These are phyloP conservation scores for Origma solitaria DNA, from an alignment of 2,113 vertebrate species.

Conservation along the genomic window DNA sequence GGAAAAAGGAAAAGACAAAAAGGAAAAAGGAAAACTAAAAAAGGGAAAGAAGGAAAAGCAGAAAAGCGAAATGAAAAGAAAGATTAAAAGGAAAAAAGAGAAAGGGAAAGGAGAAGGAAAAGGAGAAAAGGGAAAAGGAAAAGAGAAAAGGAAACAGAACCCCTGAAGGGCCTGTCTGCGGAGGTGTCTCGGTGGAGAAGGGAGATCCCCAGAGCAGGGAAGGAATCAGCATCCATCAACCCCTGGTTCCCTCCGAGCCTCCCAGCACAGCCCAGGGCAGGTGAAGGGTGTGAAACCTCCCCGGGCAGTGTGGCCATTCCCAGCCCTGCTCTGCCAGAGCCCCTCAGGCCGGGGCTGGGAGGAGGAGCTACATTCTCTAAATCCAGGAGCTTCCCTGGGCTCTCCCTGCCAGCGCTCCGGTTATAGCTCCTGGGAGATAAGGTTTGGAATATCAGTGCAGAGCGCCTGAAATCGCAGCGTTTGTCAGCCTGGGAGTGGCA, in stretches of 20 bases:
- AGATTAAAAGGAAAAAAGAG: too few relatives aligned
- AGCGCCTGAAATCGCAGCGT: neutral
- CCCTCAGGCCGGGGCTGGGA: neutral
- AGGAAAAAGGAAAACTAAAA: too few relatives aligned
- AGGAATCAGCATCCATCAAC: neutral
- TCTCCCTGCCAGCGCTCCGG: neutral
- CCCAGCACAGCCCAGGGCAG: neutral
- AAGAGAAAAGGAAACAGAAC: neutral
- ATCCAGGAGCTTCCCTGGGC: neutral
- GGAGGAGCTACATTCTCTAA: neutral
- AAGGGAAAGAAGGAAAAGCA: too few relatives aligned
- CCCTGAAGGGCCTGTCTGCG: neutral
- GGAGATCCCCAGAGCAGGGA: neutral
- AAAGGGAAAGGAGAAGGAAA: too few relatives aligned
- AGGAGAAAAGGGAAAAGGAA: rapidly evolving
- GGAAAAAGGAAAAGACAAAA: rapidly evolving
- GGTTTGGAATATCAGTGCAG: rapidly evolving
- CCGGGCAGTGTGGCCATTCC: neutral
- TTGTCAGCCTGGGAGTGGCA: neutral
- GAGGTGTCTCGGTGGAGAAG: neutral
- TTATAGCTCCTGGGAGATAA: neutral
- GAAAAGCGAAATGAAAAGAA: too few relatives aligned
- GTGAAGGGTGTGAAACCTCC: neutral
- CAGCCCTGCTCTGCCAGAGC: neutral
- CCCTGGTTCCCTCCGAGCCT: neutral